These are phyloP conservation scores for Lottia gigantea DNA, from an alignment of 2,888 invertebrate genomes.

Conservation along the genomic window DNA sequence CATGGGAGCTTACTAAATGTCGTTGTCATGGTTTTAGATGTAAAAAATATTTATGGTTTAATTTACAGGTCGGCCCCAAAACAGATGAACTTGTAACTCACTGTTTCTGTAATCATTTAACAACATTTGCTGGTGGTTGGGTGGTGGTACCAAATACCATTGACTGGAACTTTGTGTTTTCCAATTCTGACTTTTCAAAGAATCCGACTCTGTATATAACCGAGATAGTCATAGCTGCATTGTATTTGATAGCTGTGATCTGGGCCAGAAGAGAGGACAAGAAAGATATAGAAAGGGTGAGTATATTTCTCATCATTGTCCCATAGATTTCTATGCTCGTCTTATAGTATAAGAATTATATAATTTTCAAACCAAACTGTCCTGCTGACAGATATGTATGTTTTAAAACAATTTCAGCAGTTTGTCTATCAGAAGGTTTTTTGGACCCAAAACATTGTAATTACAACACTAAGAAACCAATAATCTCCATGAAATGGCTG, in stretches of 20 bases:
- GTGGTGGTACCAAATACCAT: slow-evolving; percentile 70
- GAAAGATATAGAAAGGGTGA: slow-evolving; percentile 66
- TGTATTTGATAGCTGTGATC: slow-evolving; percentile 66
- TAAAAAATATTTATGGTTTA: no score
- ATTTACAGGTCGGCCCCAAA: slow-evolving; percentile 38
- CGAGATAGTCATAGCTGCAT: slow-evolving; percentile 63
- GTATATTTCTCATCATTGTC: slow-evolving; percentile 7
- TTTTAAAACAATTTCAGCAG: no score
- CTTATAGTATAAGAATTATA: no score
- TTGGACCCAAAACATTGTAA: no score
- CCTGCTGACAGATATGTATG: no score
- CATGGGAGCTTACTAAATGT: no score
- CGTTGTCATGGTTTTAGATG: no score
- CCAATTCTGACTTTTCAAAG: slow-evolving; percentile 68
- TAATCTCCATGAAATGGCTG: no score
- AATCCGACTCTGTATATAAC: slow-evolving; percentile 70
- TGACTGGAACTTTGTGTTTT: slow-evolving; percentile 70
- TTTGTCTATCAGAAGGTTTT: no score
- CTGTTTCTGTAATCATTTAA: slow-evolving; percentile 67
- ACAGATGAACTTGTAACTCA: slow-evolving; percentile 41
- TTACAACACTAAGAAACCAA: no score
- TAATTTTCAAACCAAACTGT: no score
- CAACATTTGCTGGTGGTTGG: slow-evolving; percentile 69
- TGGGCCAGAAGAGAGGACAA: slow-evolving; percentile 69
- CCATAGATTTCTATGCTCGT: no score